Evolutionary conservation across 2,113 vertebrate species (phyloP), one percentile per base, ranked within the genome.

Genomic region (Silurus asotus): DNA sequence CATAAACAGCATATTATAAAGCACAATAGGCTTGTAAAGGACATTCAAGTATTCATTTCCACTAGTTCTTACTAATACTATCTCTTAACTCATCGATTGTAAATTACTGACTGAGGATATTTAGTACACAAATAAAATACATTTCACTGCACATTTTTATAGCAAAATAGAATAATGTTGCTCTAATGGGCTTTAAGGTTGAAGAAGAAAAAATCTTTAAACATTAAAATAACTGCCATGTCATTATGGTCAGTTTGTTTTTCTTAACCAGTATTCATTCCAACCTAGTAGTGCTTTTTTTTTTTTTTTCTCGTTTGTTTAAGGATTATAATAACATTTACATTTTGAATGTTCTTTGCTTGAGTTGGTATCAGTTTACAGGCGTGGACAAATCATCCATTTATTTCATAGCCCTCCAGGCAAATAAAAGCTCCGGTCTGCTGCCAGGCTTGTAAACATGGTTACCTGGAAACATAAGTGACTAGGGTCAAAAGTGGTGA

Each of bases 301-400:
- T 37, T 37, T 37, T 37, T 37, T n/a, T 62, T 86, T 82, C 80
- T 79, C 14, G 1, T 58, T 79, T 20, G 8, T 37, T 79, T 79
- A 58, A 78, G 15, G 17, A 79, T 79, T n/a, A 45, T 61, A 86
- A 62, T 55, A 64, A 82, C 70, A 87, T 82, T 74, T 75, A 80
- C 85, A 75, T 82, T 77, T 82, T 76, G 19, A 76, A 67, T 23
- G 51, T 82, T 65, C 79, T 87, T 76, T 82, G 69, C 80, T 76
- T 82, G 79, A 55, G 82, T 87, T 87, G 70, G 48, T 45, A 76
- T 82, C 58, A 65, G 70, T 87, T 79, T 61, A 59, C 77, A 79
- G 77, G 51, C 59, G 77, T 79, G 77, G 77, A 79, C 77, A 79
- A 59, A 79, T 79, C 77, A 59, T 77, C 4, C 4, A 37, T 59